Evolutionary conservation across 2,113 vertebrate species (phyloP), one percentile per base, ranked within the genome.

Genomic region (Nothoprocta perdicaria): DNA sequence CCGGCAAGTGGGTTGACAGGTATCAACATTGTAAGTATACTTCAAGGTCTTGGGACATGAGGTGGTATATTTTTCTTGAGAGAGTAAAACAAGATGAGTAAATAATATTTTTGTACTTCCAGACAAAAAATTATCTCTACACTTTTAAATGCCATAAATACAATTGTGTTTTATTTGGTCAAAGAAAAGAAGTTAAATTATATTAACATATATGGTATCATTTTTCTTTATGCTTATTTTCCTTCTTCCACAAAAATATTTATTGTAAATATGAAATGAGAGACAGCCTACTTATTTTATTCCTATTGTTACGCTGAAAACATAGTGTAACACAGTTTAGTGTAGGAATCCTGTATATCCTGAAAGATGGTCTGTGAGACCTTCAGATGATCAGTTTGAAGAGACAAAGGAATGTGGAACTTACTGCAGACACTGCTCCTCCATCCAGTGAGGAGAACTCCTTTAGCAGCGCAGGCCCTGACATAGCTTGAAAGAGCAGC

Each of bases 401-500:
- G 63, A 91, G 14, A 6, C 10, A 66, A 67, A 74, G 55, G 7
- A 4, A 55, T 65, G 11, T 21, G 78, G 45, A 71, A 94, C 97
- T 98, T 93, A 98, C 98, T 91, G 92, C 98, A 98, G 83, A 97
- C 86, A 67, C 35, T 95, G 6, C 55, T 68, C 66, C 98, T 98
- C 98, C 98, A 99, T 50, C 92, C 98, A 0, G 4, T 88, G 63
- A 99, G 87, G 12, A 94, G 12, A 53, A 98, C 77, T 57, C 98
- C 98, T 83, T 96, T 97, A 2, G 87, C 89, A 8, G 98, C 96
- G 79, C 98, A 99, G 33, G 98, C 98, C 17, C 95, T 96, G 58
- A 97, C 98, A 1, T 99, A 99, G 7, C 98, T 96, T n/a, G 98
- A 98, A 63, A 98, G 95, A 2, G 98, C 98, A 26, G 98, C 97